These are phyloP conservation scores for Bembecia ichneumoniformis DNA, from an alignment of 2,888 invertebrate species.

Conservation along the genomic window DNA sequence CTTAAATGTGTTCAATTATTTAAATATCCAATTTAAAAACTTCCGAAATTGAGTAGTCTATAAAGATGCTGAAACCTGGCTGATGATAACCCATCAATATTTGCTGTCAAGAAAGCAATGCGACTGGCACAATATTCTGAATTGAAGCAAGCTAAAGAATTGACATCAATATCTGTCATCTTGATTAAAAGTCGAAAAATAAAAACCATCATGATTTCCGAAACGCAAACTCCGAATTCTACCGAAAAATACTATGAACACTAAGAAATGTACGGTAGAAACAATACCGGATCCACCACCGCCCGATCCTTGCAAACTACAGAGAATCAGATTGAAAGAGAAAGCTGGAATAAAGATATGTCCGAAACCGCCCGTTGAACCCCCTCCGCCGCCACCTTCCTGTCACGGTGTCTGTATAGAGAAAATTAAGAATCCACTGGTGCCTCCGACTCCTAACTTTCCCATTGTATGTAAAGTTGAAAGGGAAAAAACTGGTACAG, in stretches of 20 bases:
- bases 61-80: too few relatives aligned
- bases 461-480: slow-evolving; percentile 29
- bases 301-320: slow-evolving; percentile 29
- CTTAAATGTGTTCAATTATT: too few relatives aligned
- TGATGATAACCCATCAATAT: too few relatives aligned
- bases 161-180: too few relatives aligned
- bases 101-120: too few relatives aligned
- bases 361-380: slow-evolving; percentile 21
- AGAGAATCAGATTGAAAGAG: slow-evolving; percentile 23
- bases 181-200: too few relatives aligned
- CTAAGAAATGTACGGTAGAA: slow-evolving; percentile 34
- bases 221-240: too few relatives aligned
- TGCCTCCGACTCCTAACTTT: slow-evolving; percentile 10
- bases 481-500: slow-evolving; percentile 22
- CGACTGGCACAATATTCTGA: too few relatives aligned
- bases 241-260: slow-evolving; percentile 20
- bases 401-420: slow-evolving; percentile 43
- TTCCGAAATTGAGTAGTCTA: too few relatives aligned
- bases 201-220: too few relatives aligned
- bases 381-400: slow-evolving; percentile 19
- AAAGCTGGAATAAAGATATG: slow-evolving; percentile 40
- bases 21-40: too few relatives aligned
- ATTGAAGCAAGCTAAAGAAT: too few relatives aligned
- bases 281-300: slow-evolving; percentile 26
- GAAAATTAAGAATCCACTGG: slow-evolving; percentile 36